These are phyloP conservation scores for Typhlomys cinereus DNA, from an alignment of 2,113 vertebrate genomes.

Conservation along the genomic window DNA sequence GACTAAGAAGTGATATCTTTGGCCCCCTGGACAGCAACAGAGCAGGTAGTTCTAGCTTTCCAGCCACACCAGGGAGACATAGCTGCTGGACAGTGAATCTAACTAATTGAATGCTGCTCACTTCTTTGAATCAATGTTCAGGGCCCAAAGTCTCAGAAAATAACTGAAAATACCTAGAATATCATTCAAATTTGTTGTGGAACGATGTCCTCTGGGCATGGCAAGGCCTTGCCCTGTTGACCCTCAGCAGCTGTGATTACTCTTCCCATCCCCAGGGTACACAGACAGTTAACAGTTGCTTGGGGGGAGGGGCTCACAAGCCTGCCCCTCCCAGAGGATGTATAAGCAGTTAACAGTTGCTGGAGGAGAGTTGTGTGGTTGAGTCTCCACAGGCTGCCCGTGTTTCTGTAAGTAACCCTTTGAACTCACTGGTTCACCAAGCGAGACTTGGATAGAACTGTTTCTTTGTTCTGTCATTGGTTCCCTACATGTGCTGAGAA, in stretches of 20 bases:
- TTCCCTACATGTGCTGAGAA: neutral
- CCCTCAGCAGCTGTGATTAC: neutral
- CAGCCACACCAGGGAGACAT: neutral
- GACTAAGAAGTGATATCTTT: neutral
- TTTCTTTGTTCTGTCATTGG: neutral
- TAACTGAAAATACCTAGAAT: neutral
- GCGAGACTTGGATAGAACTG: neutral
- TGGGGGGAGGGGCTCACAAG: neutral
- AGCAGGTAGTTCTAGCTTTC: neutral
- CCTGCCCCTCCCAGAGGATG: no score
- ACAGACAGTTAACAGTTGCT: slow-evolving; percentile 8
- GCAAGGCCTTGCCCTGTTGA: neutral
- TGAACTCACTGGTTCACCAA: neutral
- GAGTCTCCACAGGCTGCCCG: neutral
- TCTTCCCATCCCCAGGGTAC: no score
- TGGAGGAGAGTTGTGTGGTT: neutral
- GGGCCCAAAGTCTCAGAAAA: neutral
- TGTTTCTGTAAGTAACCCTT: neutral
- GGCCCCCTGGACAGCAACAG: neutral
- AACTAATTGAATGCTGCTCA: neutral
- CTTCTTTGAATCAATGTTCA: neutral
- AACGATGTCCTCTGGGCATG: neutral
- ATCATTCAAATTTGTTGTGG: slow-evolving; percentile 20
- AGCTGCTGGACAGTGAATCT: neutral
- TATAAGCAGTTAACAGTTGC: neutral